Conservation (phyloP, 2,797 vertebrate species). For the Pantherophis vulpinus region DNA sequence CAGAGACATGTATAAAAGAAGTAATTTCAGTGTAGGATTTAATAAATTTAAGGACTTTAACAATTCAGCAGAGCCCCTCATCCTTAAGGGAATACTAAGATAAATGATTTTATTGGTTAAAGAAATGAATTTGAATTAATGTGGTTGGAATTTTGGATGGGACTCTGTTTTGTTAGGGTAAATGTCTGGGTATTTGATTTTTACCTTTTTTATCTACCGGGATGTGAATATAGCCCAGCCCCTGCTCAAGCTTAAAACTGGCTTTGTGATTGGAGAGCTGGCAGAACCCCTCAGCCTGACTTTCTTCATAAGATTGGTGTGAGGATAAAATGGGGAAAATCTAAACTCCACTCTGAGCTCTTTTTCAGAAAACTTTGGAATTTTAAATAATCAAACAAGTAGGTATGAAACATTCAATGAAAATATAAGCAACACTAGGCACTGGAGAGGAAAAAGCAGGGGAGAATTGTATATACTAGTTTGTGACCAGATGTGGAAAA, state of each 20-base stretch:
- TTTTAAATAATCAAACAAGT: not conserved
- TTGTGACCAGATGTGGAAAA: not conserved
- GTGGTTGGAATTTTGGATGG: not conserved
- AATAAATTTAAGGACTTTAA: not conserved
- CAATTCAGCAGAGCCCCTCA: not conserved
- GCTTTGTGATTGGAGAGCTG: not conserved
- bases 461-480: not conserved
- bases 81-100: not conserved
- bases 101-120: not conserved
- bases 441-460: not conserved
- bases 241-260: not conserved
- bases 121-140: not conserved
- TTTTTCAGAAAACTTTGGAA: not conserved
- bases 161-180: not conserved
- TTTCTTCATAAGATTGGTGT: not conserved
- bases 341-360: not conserved
- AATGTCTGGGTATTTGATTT: not conserved
- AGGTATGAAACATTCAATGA: not conserved
- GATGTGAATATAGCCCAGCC: not conserved
- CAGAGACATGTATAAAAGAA: not conserved
- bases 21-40: not conserved
- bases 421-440: not conserved
- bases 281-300: not conserved
- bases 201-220: not conserved
- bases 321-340: not conserved